phyloP scores from a whole-genome alignment of 2,113 vertebrate genomes.

The Gobio gobio region DNA sequence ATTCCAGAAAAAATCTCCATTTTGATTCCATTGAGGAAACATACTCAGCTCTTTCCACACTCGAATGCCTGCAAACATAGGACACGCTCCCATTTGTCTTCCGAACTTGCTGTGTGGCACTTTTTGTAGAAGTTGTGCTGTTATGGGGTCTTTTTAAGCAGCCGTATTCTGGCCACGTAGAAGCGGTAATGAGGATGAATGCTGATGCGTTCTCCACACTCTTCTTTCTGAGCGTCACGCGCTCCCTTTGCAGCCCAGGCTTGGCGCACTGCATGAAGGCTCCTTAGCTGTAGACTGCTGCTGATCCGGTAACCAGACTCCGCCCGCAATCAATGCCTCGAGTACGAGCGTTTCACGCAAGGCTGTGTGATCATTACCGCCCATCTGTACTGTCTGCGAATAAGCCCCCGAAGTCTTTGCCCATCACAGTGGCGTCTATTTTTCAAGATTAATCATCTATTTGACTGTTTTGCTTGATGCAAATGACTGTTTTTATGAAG shows the following conservation, averaged over 20 bases:
- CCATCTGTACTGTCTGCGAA: constrained; percentile 38
- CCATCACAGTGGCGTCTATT: neutral
- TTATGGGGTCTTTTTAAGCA: constrained; percentile 61
- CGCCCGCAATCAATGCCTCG: constrained; percentile 46
- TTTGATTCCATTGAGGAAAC: constrained; percentile 73
- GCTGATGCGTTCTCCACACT: constrained; percentile 63
- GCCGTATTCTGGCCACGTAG: constrained; percentile 70
- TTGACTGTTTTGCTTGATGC: neutral
- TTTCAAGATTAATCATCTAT: constrained; percentile 18
- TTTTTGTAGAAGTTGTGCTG: constrained; percentile 61
- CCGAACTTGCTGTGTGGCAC: constrained; percentile 73
- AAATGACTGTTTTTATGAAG: neutral
- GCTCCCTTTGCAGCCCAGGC: neutral
- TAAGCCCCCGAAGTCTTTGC: neutral
- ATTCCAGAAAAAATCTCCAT: constrained; percentile 66
- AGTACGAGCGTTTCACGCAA: neutral
- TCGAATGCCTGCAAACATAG: constrained; percentile 65
- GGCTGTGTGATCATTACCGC: constrained; percentile 31
- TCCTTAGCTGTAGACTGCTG: constrained; percentile 40
- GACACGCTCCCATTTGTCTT: constrained; percentile 55
- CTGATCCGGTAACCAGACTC: constrained; percentile 52
- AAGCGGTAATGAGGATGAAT: constrained; percentile 75
- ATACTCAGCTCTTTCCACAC: constrained; percentile 78
- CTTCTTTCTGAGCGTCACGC: constrained; percentile 54
- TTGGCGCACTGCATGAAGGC: constrained; percentile 23